Evolutionary conservation across 2,113 vertebrate genomes (phyloP), one percentile per base, ranked within the genome.

Genomic region (Cynocephalus volans): DNA sequence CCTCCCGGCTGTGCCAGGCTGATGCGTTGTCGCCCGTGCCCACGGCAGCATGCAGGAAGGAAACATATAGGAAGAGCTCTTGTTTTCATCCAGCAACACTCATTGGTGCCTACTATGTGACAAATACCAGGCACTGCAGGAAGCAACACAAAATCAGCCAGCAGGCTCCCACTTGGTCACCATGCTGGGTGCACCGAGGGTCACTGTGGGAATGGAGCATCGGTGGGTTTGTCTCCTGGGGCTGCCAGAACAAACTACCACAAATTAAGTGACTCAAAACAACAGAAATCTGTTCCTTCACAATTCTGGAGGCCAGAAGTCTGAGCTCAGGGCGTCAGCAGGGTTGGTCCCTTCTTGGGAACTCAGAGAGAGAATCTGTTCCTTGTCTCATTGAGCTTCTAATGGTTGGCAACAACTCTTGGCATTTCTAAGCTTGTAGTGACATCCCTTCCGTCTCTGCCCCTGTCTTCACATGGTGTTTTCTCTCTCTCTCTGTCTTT

Each of bases 101-200:
- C 28, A 50, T 0, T 15, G 12, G 33, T 8, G 6, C 26, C 19
- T 15, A 11, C 28, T 0, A 6, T 5, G 48, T 18, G 31, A 64
- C 62, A 56, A n/a, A 65, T 58, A 45, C 33, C 3, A 19, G 10
- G 2, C 28, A 26, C 52, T 17, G 24, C 72, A 26, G 54, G 33
- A 77, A 28, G 31, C 21, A 6, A 36, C 6, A 24, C 2, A 4
- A 50, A 56, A 45, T 19, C 28, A 0, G 50, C 26, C 21, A 2
- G 11, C n/a, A 17, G 33, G 62, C 26, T 7, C 28, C 70, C 15
- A 10, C 79, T 5, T 11, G 6, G 73, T 5, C 0, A 0, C 26
- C 3, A 24, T 48, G 48, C 21, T 58, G n/a, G n/a, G 0, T 10
- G 15, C 2, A n/a, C 36, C 7, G n/a, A 9, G 10, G 0, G 8